Evolutionary conservation across 2,888 invertebrate species (phyloP), one percentile per base, ranked within the genome.

Genomic region (Gymnosoma rotundatum): DNA sequence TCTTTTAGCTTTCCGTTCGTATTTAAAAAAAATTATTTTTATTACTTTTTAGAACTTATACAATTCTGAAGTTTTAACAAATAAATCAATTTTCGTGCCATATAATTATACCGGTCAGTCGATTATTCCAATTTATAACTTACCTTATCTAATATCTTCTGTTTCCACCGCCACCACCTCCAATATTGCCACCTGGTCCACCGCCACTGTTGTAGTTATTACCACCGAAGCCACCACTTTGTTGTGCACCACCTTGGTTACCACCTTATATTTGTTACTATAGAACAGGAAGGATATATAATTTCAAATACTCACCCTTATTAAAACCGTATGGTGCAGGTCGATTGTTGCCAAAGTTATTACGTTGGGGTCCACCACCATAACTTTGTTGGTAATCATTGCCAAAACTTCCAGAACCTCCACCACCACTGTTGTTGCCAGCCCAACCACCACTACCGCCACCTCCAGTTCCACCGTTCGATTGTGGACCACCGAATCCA

Each of bases 361-460:
- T 94, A 86, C 97, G 94, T 92, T 97, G 95, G 0, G 98, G 97
- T 1, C 98, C 97, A 50, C 97, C 97, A 0, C 96, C 94, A 89
- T 96, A 97, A 83, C 95, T 95, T 91, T 97, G 97, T 88, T 97
- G 97, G 91, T 97, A 97, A 69, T 95, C 95, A 69, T 94, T 94
- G 58, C 89, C 89, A 73, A 91, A 91, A 73, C 86, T 88, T 1
- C 90, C 88, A n/a, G 87, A 86, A 7, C 87, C 86, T 38, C 83
- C 72, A 58, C 86, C 83, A 10, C 86, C 83, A 36, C 86, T 88
- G 83, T 86, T 90, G 81, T 86, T 74, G 58, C 83, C 48, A 60
- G 74, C 61, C 42, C 76, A 75, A 42, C 90, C 88, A 87, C 94
- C 94, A 12, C 87, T 86, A 36, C 86, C 87, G 16, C 89, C 83